Base-by-base conservation (phyloP, 2,888 invertebrate genomes). In the Drosophila emarginata region DNA sequence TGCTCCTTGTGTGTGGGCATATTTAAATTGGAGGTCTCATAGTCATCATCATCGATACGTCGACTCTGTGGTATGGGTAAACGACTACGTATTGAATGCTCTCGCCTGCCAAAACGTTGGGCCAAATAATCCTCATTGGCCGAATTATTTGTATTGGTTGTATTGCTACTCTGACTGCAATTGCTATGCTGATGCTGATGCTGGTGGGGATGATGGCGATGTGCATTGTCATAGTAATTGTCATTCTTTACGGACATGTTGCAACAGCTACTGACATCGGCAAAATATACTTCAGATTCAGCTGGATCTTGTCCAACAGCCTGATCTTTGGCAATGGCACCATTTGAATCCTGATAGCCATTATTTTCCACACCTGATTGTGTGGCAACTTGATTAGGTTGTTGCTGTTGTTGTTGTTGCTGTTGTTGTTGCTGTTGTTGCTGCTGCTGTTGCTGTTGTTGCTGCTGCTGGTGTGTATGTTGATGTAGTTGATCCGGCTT, bases 201-300 rank as follows among this genome's bases (percentile, higher is more conserved):
- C 32, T 78, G 78, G 12, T 76, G 79, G n/a, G 77, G 78, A 14
- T 76, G 79, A 18, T 74, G 76, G 1, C 78, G 72, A 59, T 83
- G 84, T 1, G 91, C 88, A 64, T 92, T 92, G 61, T 92, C 91
- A 57, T 92, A 92, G 71, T 90, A 92, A 66, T 90, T 91, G 68
- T 92, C 92, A 69, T 92, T 92, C 91, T 94, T 94, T 0, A 95
- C 93, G 3, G 95, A 95, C 57, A 95, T 94, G 83, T 95, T 95
- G 84, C 96, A 96, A 84, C 96, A 96, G 67, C 96, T 96, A 26
- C 96, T 96, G 0, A 96, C 96, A 79, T 97, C 96, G 0, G 96
- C 96, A 85, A 97, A 97, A 89, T 97, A 97, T 0, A 97, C 94
- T 89, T 97, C 97, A 0, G 96, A 96, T 87, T 96, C 96, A 0